Conservation (phyloP, 2,797 vertebrate species). For the Sebastiscus albofasciatus region DNA sequence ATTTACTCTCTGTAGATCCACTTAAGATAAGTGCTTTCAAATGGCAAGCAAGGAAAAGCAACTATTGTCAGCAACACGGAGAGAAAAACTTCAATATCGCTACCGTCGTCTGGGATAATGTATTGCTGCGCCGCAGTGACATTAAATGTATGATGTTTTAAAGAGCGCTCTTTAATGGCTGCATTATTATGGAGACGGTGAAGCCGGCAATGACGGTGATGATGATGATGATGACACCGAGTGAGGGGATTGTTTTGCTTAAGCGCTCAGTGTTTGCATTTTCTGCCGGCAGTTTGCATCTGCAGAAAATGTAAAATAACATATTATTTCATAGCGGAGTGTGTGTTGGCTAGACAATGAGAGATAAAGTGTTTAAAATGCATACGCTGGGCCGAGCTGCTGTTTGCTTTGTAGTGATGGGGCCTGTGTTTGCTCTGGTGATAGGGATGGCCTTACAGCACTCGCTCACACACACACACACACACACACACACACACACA, state of each 20-base stretch:
- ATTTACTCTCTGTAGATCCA: constrained; percentile 70
- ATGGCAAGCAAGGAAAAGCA: constrained; percentile 63
- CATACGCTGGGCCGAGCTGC: constrained; percentile 59
- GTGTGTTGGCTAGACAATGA: constrained; percentile 57
- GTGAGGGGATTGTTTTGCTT: constrained; percentile 31
- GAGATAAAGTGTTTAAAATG: constrained; percentile 68
- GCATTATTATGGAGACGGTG: constrained; percentile 30
- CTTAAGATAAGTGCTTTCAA: constrained; percentile 81
- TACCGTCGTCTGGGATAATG: constrained; percentile 34
- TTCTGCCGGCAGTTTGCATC: constrained; percentile 27
- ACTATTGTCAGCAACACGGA: constrained; percentile 58
- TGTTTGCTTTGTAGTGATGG: constrained; percentile 74
- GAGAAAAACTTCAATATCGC: constrained; percentile 47
- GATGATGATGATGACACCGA: constrained; percentile 9
- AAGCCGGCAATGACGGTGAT: constrained; percentile 22
- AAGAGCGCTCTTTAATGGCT: constrained; percentile 47
- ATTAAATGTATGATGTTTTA: constrained; percentile 37
- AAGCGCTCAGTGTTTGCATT: constrained; percentile 36
- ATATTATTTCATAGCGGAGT: constrained; percentile 47
- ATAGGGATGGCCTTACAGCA: constrained; percentile 51
- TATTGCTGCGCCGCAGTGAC: constrained; percentile 33
- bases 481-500: constrained; percentile 1
- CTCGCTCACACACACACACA: constrained; percentile 2
- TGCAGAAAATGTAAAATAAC: constrained; percentile 55
- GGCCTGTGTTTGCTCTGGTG: constrained; percentile 70